Evolutionary conservation across 2,888 invertebrate species (phyloP), one percentile per base, ranked within the genome.

Genomic region (Nyleta sp.): DNA sequence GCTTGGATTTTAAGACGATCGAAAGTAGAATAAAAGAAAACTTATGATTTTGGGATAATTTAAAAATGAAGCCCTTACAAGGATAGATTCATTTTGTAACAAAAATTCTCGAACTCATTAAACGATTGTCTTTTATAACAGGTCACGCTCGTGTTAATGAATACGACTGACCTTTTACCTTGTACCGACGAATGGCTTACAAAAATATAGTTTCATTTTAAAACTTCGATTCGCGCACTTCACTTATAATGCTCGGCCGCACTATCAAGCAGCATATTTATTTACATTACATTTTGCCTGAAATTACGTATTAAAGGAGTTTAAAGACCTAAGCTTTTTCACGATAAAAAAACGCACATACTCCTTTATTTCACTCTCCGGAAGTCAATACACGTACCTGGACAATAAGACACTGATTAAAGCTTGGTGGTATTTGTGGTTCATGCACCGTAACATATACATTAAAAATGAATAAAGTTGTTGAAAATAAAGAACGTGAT

Each of bases 381-480:
- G 78, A 78, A 65, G 70, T 72, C 53, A 50, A 52, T 31, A 68
- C 68, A 48, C 17, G 60, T 65, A 65, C 28, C 55, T 57, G 44
- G 40, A 52, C 68, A 78, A 67, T 59, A 48, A 70, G 53, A 78
- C 71, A 59, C 59, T 74, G 74, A 78, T 78, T 68, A 75, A 68
- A 55, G 57, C 68, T 64, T 55, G 22, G 46, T 70, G 18, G 75
- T 64, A 50, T 75, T 76, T 57, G 68, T 40, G 52, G 62, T 22
- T 59, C 67, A 75, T 31, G 22, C 40, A 75, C 75, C 75, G 75
- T 75, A 35, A 75, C 75, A 33, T 62, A 24, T 40, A 62, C 75
- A 68, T 68, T 31, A 62, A 75, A 74, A 74, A 53, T 40, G 55
- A 68, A 48, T 55, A 46, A 74, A 55, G 53, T 44, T 67, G n/a